Base-by-base conservation (phyloP, 1,140 invertebrate genomes). In the Drosophila lowei region DNA sequence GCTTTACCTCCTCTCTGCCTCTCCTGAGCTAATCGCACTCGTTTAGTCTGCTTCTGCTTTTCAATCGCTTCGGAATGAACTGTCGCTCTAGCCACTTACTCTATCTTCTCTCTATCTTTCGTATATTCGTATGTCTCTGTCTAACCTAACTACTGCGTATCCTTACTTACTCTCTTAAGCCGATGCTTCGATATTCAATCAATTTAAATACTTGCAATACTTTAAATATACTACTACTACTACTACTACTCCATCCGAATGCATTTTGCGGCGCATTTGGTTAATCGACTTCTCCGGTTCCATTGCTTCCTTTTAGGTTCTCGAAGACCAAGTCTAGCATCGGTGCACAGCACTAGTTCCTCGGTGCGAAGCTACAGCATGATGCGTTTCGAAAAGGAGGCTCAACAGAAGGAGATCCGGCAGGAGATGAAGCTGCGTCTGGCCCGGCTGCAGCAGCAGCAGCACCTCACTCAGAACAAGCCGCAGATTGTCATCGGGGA, bases 281-380 rank as follows among this genome's bases (percentile, higher is more conserved):
- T 13, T 42, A 18, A 52, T 38, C 41, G 25, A 16, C 23, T 2
- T 44, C 5, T 30, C 48, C 0, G 18, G 18, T 2, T 72, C 18
- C 9, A 28, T 2, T 50, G 25, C 21, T 47, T 16, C 6, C 23
- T 72, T 77, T 6, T 66, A 96, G 96, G 95, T 94, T 96, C 96
- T 81, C 93, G 95, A 93, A 94, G 95, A 92, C 95, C 95, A 92
- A 96, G 95, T 93, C 92, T 96, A 92, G 95, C 94, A 63, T 96
- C 95, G 57, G 93, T 96, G 70, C 95, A 96, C 90, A 96, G 95
- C 92, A 95, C 94, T 74, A 94, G 94, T 59, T 96, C 94, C 41
- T 97, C 96, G 34, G 94, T 95, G 52, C 94, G 94, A 78, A 96
- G 95, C 91, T 97, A 95, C 91, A 96, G 95, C 83, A 93, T 95